Evolutionary conservation across 1,140 invertebrate genomes (phyloP).

Genomic region (Drosophila repleta): DNA sequence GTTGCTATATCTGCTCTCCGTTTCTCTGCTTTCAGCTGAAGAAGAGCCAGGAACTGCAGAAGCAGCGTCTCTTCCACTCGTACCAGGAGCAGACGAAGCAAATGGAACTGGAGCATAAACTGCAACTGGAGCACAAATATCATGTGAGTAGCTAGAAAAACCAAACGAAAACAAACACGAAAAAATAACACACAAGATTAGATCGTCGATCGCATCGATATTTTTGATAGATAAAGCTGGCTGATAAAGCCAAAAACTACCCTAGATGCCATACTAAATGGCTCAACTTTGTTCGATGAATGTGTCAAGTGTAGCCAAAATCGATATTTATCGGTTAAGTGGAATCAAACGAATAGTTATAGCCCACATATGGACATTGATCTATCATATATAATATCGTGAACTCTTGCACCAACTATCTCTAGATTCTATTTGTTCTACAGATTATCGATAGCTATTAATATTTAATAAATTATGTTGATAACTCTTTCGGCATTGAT

Average conservation of each 20-base stretch:
- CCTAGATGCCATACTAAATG: no score
- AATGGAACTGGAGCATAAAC: conserved; percentile 94
- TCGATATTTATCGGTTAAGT: no score
- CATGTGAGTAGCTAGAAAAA: conserved; percentile 87
- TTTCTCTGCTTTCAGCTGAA: conserved; percentile 88
- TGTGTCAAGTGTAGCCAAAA: no score
- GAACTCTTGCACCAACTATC: no score
- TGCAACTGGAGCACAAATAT: conserved; percentile 93
- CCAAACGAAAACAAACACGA: neutral
- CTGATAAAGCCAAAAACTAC: neutral
- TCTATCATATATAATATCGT: no score
- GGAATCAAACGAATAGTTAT: no score
- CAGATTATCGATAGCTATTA: no score
- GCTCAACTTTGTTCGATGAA: no score
- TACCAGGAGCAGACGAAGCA: conserved; percentile 95
- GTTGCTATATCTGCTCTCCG: neutral
- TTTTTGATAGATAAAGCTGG: neutral
- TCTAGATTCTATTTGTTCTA: no score
- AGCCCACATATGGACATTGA: no score
- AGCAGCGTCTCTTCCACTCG: conserved; percentile 93
- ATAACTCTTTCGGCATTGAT: no score
- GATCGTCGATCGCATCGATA: conserved; percentile 1
- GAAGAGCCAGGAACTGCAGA: conserved; percentile 95
- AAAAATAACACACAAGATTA: neutral
- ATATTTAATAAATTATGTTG: no score